Base-by-base conservation (phyloP, 2,888 invertebrate species). In the Eupithecia centaureata region DNA sequence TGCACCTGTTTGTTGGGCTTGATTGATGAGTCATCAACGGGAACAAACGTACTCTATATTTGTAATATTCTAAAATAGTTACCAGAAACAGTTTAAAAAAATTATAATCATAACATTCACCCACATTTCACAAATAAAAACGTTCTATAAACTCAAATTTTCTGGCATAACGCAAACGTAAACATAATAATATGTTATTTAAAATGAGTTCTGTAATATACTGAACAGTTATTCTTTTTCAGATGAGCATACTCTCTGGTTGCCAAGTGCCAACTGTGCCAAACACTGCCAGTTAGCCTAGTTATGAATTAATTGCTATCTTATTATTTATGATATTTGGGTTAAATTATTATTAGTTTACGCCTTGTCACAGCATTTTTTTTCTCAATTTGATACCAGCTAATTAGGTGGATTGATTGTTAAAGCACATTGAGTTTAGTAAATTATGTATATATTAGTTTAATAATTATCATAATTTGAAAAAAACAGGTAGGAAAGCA, bases 201-300 rank as follows among this genome's bases (percentile, higher is more conserved):
- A 77, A 77, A 83, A 83, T 82, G 79, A 79, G 79, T 80, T 81
- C 79, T 80, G 79, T 77, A 80, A 80, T 84, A 80, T 81, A 74
- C 74, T 67, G 70, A 72, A 76, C 75, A 73, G 77, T 78, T 77
- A 80, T 79, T 80, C 78, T 81, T 83, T 82, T 82, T 81, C 76
- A 80, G 72, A 82, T 71, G 76, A 76, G 78, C 71, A 77, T 76
- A 71, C 68, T 73, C 72, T 72, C n/a, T 64, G 70, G 67, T 69
- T 83, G 82, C 82, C 83, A 84, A 84, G 76, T 79, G 82, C 82
- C 84, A 86, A 85, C 80, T 83, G 78, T 85, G 87, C 84, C 86
- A 84, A 78, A 76, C 75, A 78, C 78, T 81, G 81, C 82, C 83
- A 84, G 82, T 80, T 85, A 81, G 75, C 80, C 84, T 81, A 84